Evolutionary conservation across 2,797 vertebrate species (phyloP).

Genomic region (Pipistrellus kuhlii): DNA sequence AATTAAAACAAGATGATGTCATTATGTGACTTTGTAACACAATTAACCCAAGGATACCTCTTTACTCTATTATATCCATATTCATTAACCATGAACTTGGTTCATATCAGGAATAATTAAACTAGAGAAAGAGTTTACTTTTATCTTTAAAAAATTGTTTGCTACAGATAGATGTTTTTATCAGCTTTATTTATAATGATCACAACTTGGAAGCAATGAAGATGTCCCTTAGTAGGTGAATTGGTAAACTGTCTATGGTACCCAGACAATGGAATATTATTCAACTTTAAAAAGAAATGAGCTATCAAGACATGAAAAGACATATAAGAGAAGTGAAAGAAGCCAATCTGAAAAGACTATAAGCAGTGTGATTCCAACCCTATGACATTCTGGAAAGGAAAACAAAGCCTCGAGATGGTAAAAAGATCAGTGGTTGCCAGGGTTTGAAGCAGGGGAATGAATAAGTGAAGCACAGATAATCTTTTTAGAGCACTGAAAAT

Average conservation of each 20-base stretch:
- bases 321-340: not conserved
- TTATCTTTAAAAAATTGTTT: slow-evolving; percentile 24
- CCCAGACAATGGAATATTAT: not conserved
- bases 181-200: slow-evolving; percentile 17
- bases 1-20: slow-evolving; percentile 72
- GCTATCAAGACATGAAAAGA: not conserved
- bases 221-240: not conserved
- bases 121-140: not conserved
- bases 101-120: slow-evolving; percentile 29
- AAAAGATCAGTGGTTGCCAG: not conserved
- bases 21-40: slow-evolving; percentile 58
- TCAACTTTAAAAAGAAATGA: not conserved
- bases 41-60: slow-evolving; percentile 42
- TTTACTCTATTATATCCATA: slow-evolving; percentile 4
- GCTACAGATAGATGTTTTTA: not conserved
- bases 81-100: slow-evolving; percentile 55
- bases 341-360: not conserved
- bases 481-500: not conserved
- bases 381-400: not conserved
- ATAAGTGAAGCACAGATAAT: not conserved
- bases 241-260: not conserved
- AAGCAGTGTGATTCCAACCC: not conserved
- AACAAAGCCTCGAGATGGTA: not conserved
- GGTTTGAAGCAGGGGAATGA: not conserved
- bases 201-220: not conserved